Evolutionary conservation across 1,140 invertebrate genomes (phyloP), one percentile per base, ranked within the genome.

Genomic region (Leptinotarsa defecta): DNA sequence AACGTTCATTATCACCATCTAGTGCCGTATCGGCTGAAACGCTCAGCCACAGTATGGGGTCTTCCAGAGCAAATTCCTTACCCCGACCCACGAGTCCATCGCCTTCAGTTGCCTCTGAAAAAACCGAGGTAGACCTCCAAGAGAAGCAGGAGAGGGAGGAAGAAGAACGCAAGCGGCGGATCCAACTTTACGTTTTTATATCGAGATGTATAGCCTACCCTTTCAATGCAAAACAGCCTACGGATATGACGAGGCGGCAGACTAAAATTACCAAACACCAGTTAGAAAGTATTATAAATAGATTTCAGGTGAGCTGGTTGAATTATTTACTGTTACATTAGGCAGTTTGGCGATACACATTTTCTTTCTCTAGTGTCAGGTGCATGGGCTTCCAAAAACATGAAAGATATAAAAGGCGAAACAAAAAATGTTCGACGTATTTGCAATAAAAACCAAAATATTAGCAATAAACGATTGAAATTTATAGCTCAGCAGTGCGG

Each of bases 221-320:
- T 8, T 99, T 99, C 88, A 99, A 99, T 88, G 96, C 97, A 5
- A 99, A 99, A 87, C 98, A 99, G 86, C 96, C 97, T 0, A 98
- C 96, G 20, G 98, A 99, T 86, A 96, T 99, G 96, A 96, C 94
- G 17, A 90, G 93, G 83, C 88, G 96, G 72, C 94, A 96, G 83
- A 92, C 92, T 68, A 99, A 99, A 90, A 94, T 99, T 70, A 97
- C 94, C 43, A 96, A 97, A 86, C 94, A 97, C 86, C 97, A 99
- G 87, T 88, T 99, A 72, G 96, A 99, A 84, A 94, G 94, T 64
- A 96, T 99, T 79, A 95, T 95, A 86, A 94, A 95, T 82, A 91
- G 27, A 34, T 34, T 34, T 8, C 27, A 34, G 27, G 27, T 27
- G 5, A 27, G 27, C 5, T 27, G 0, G 27, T 27, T 27, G 5